Conservation (phyloP, 2,113 vertebrate species). For the Pterophyllum scalare region DNA sequence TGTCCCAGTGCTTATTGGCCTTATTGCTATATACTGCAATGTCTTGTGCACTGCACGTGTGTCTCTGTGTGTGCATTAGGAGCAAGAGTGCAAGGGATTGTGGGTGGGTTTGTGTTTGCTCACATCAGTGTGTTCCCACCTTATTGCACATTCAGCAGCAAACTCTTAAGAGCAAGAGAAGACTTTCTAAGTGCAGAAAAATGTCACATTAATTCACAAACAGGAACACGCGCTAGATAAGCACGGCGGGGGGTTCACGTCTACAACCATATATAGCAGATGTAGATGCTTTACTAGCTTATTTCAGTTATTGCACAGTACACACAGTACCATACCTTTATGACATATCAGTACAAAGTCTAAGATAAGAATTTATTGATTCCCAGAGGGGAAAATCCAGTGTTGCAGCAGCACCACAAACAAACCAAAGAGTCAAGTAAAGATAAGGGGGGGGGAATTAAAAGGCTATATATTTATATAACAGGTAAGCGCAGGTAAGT, state of each 20-base stretch:
- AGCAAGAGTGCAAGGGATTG: neutral
- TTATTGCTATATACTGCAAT: slow-evolving; percentile 2
- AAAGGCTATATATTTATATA: neutral
- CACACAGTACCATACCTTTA: neutral
- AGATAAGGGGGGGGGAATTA: slow-evolving; percentile 21
- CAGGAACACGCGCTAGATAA: neutral
- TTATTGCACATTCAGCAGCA: slow-evolving; percentile 53
- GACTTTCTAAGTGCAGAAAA: slow-evolving; percentile 26
- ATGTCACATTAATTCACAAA: slow-evolving; percentile 34
- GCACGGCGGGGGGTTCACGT: neutral
- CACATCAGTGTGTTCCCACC: neutral
- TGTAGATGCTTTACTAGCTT: neutral
- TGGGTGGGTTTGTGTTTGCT: neutral
- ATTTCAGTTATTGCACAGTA: neutral
- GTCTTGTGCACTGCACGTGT: neutral
- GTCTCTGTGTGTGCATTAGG: fast-evolving
- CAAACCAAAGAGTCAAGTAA: slow-evolving; percentile 2
- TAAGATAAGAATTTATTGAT: slow-evolving; percentile 60
- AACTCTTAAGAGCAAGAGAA: slow-evolving; percentile 29
- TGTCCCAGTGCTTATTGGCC: slow-evolving; percentile 12
- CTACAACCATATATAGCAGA: neutral
- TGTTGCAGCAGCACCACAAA: slow-evolving; percentile 11
- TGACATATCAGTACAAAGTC: slow-evolving; percentile 24
- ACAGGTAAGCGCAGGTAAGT: neutral
- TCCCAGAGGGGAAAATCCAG: slow-evolving; percentile 6